Base-by-base conservation (phyloP, 2,113 vertebrate species). In the Misgurnus mizolepis region DNA sequence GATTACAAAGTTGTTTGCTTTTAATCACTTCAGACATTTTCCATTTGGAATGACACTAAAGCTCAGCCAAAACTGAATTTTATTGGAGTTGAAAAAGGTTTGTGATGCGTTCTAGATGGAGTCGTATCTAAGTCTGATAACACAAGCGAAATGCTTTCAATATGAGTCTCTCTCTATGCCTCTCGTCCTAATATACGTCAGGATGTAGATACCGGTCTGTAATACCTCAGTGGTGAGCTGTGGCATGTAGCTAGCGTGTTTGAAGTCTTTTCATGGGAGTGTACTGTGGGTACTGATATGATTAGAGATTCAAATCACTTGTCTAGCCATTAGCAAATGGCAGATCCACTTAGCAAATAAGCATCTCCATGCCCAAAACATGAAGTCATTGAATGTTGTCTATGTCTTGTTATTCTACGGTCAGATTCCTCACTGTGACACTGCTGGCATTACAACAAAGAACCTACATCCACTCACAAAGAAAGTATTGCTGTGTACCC, bases 251-350 rank as follows among this genome's bases (percentile, higher is more conserved):
- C 65, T 82, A 75, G 58, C 40, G 56, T 39, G 61, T 85, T 67
- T 83, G 45, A 85, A 73, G 70, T 68, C 62, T 66, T 71, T 79
- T 49, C 67, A 17, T 69, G 22, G 34, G 62, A 41, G 85, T 73
- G 82, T 88, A 41, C 86, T 73, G 82, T 88, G 87, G 69, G 58
- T 69, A 82, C 61, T 40, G 74, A 86, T 86, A 85, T 50, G 18
- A 53, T 45, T 45, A 62, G 72, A 47, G 73, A 64, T 75, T 12
- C 9, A 22, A 75, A 75, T 75, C 43, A 49, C 27, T 56, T 3
- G 39, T 73, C 53, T 6, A 50, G 56, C 67, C 55, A 62, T 70
- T 60, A 70, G 67, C 58, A 62, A 71, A 71, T 71, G 45, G 77
- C 67, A 70, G 40, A 70, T 60, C 70, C 58, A 74, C 50, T 75